Conservation (phyloP, 2,888 invertebrate species). For the Vannuccia rotundouncinata region DNA sequence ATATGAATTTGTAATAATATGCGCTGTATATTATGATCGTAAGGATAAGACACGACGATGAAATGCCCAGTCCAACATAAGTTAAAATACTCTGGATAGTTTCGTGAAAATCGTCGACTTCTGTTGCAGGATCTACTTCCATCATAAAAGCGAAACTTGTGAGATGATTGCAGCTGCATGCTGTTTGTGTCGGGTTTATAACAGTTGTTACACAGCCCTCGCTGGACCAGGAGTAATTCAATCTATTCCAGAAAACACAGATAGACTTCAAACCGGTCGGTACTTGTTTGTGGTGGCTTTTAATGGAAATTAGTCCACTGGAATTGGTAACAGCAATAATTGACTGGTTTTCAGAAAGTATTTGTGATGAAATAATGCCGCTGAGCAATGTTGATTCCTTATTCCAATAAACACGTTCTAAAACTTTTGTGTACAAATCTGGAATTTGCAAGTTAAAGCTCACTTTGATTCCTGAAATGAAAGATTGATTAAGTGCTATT, state of each 20-base stretch:
- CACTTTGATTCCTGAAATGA: background rate
- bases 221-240: background rate
- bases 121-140: background rate
- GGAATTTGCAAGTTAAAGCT: background rate
- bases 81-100: background rate
- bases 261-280: background rate
- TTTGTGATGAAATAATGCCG: background rate
- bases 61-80: background rate
- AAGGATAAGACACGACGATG: background rate
- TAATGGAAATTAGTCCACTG: background rate
- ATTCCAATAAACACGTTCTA: background rate
- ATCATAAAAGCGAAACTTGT: slow-evolving; percentile 1
- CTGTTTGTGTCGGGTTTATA: background rate
- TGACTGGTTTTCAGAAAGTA: background rate
- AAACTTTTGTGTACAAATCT: background rate
- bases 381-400: background rate
- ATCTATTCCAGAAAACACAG: background rate
- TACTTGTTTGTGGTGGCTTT: background rate
- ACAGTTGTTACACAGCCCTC: background rate
- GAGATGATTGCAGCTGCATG: slow-evolving; percentile 3
- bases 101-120: background rate
- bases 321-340: background rate
- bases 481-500: background rate
- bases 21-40: background rate
- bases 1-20: background rate